Evolutionary conservation across 2,888 invertebrate species (phyloP), one percentile per base, ranked within the genome.

Genomic region (Tachina grossa): DNA sequence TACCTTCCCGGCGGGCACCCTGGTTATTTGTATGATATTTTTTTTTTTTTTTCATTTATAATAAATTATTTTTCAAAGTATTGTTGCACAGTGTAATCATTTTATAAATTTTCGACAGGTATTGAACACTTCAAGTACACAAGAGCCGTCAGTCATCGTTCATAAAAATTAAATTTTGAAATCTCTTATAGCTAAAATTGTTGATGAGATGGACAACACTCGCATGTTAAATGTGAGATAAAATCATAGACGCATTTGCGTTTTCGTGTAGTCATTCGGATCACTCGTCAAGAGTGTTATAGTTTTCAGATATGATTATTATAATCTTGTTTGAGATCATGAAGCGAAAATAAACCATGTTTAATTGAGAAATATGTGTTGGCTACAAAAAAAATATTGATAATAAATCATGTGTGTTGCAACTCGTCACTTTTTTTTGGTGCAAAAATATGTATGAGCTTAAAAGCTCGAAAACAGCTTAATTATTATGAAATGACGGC

Each of bases 71-170:
- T 22, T 39, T 2, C 16, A 11, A 41, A 39, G 2, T n/a, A 1
- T 9, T 59, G n/a, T 41, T 39, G n/a, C 14, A 16, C 41, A 43
- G 16, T 19, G 16, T 61, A 68, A 53, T 41, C 19, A 14, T 9
- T 47, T 39, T 31, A 31, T 31, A 6, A 51, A 11, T 13, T 43
- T 55, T 65, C 65, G 5, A 19, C 8, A 51, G 10, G 53, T 31
- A 65, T 45, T 22, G 45, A 63, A 13, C 57, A 68, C 59, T 68
- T 69, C 49, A 66, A 66, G 47, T 55, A 14, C 47, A 75, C 59
- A 68, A 31, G 16, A 65, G 11, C 31, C 59, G 19, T 53, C 66
- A 55, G 8, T 53, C 66, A 55, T 9, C 13, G 53, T 41, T 41
- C 49, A 79, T 57, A 47, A 71, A 14, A 43, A 55, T 5, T 31